Percentiles rank a stretch among this genome's conserved stretches.
Conservation (phyloP, 2,888 invertebrate species). For the Macaria liturata region DNA sequence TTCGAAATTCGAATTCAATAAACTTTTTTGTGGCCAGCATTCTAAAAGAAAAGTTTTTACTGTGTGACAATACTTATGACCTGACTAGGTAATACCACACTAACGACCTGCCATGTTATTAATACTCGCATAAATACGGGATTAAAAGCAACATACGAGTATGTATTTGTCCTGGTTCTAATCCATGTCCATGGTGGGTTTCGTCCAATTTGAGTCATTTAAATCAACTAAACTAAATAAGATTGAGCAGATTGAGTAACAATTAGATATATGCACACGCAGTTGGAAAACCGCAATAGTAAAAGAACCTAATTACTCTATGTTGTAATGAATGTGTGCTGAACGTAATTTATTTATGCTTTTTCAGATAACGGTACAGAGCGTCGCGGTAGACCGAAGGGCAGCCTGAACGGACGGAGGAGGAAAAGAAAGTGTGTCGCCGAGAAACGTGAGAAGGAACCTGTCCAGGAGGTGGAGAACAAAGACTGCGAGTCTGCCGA, state of each 20-base stretch:
- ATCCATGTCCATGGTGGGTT: neutral
- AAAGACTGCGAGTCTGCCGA: constrained; percentile 74
- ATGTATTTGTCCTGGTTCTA: neutral
- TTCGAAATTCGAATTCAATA: too few relatives aligned
- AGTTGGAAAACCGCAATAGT: too few relatives aligned
- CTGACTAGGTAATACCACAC: too few relatives aligned
- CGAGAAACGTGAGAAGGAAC: constrained; percentile 71
- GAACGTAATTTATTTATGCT: neutral
- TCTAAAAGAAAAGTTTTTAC: too few relatives aligned
- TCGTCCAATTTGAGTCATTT: neutral
- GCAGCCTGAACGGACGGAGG: constrained; percentile 61
- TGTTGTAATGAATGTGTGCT: too few relatives aligned
- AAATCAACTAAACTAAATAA: too few relatives aligned
- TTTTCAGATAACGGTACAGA: constrained; percentile 69
- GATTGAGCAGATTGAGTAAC: too few relatives aligned
- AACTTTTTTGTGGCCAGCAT: too few relatives aligned
- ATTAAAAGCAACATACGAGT: neutral
- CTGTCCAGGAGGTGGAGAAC: constrained; percentile 74
- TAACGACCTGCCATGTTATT: neutral
- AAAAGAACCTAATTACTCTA: too few relatives aligned
- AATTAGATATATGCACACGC: too few relatives aligned
- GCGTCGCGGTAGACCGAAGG: constrained; percentile 72
- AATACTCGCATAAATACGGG: neutral
- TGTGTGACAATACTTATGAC: too few relatives aligned
- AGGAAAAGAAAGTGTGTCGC: constrained; percentile 64